These are phyloP conservation scores for Acanthosepion lycidas DNA, from an alignment of 2,888 invertebrate species.

Conservation along the genomic window DNA sequence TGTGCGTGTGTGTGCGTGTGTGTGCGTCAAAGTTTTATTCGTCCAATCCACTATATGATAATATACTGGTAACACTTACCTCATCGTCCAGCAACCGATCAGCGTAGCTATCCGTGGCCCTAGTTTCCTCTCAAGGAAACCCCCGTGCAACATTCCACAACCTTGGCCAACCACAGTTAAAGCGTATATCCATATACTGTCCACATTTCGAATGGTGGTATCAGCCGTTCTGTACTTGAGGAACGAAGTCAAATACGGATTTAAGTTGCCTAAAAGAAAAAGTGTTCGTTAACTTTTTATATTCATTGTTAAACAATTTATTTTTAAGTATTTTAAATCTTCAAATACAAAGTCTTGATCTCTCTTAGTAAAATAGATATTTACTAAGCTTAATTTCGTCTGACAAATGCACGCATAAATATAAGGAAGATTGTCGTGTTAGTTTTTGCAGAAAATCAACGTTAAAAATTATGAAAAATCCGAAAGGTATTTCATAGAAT, in stretches of 20 bases:
- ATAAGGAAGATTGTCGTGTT: no score
- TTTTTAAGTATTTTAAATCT: no score
- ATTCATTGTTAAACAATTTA: no score
- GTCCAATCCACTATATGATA: background rate
- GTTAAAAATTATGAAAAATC: no score
- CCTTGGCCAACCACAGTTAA: conserved; percentile 68
- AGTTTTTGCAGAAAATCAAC: no score
- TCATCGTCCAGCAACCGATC: conserved; percentile 67
- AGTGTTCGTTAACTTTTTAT: background rate
- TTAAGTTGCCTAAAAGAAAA: conserved; percentile 65
- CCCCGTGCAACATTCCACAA: conserved; percentile 69
- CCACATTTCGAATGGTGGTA: conserved; percentile 58
- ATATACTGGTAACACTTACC: conserved; percentile 55
- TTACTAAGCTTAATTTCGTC: no score
- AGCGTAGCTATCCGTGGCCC: conserved; percentile 67
- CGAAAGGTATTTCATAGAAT: no score
- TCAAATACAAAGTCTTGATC: no score
- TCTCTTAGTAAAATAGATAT: no score
- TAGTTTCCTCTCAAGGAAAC: conserved; percentile 65
- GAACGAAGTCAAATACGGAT: conserved; percentile 69
- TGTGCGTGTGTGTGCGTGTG: no score
- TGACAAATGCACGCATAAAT: no score
- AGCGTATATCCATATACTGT: conserved; percentile 68
- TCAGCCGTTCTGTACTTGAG: conserved; percentile 59
- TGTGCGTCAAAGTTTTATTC: no score